phyloP scores from a whole-genome alignment of 2,797 vertebrate genomes.

The Catostomus latipinnis region DNA sequence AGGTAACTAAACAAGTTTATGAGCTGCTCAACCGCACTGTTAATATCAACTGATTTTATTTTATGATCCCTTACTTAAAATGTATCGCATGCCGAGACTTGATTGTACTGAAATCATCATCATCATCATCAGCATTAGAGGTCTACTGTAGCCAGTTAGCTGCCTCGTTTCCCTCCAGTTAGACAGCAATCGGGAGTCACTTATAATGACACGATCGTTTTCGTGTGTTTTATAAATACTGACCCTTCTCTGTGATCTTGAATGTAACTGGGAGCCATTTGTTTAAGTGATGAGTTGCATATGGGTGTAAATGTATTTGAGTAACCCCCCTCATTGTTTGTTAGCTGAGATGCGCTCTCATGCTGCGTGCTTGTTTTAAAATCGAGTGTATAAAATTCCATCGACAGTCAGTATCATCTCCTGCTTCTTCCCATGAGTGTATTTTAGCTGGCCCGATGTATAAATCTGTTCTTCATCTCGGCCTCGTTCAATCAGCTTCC shows the following conservation, averaged over 20 bases:
- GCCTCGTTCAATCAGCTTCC: background rate
- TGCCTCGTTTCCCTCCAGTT: conserved; percentile 31
- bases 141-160: conserved; percentile 29
- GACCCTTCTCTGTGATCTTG: background rate
- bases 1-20: conserved; percentile 70
- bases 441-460: background rate
- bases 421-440: background rate
- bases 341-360: conserved; percentile 12
- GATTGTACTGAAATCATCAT: background rate
- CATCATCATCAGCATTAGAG: background rate
- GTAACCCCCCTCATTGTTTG: conserved; percentile 5
- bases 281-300: background rate
- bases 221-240: background rate
- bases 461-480: background rate
- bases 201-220: background rate
- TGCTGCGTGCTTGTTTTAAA: background rate
- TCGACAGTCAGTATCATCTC: background rate
- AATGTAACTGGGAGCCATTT: too few species aligned
- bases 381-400: background rate
- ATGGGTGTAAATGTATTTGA: conserved; percentile 5
- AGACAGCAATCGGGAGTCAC: background rate
- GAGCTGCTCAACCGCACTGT: background rate
- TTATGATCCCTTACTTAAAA: background rate
- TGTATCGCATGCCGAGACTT: background rate
- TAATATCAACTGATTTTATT: background rate